Base-by-base conservation (phyloP, 2,113 vertebrate genomes). In the Sus scrofa region DNA sequence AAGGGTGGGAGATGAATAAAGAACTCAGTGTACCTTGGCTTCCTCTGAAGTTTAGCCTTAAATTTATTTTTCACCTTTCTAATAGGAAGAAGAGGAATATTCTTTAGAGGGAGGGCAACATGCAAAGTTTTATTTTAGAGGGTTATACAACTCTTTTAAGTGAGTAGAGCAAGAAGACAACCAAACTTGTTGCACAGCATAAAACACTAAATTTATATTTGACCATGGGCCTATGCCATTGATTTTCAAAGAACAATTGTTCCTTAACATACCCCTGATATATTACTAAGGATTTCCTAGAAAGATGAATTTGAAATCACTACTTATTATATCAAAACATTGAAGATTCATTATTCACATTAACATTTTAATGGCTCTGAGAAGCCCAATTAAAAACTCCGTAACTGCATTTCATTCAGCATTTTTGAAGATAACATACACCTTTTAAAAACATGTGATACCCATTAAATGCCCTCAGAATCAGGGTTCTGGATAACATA, bases 381-480 rank as follows among this genome's bases (percentile, higher is more conserved):
- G 81, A 85, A 77, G 37, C 75, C 14, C 52, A 91, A n/a, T 67
- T 14, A n/a, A 81, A 78, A 32, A 7, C 27, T 56, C 27, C 18
- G 58, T 91, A 68, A 77, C 34, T 92, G 82, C 10, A 62, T 44
- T 74, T 94, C 73, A 54, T 34, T 86, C 2, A 60, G 3, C 13
- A 87, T 74, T 87, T 93, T 91, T 16, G 19, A 75, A 65, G 24
- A 3, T 73, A 73, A 67, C 32, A n/a, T 32, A 39, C 12, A 2
- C 15, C 7, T 44, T 94, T 94, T 84, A 94, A 89, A 95, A 75
- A 70, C 4, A 50, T 32, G 18, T 90, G 58, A 39, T 22, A 70
- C 6, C 32, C 90, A 27, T 58, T 68, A 92, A 74, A 71, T 52
- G 2, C 18, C 37, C 8, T 71, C 62, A 83, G 39, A 96, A 56